These are phyloP conservation scores for Acanthurus lineatus DNA, from an alignment of 2,797 vertebrate species.

Conservation along the genomic window DNA sequence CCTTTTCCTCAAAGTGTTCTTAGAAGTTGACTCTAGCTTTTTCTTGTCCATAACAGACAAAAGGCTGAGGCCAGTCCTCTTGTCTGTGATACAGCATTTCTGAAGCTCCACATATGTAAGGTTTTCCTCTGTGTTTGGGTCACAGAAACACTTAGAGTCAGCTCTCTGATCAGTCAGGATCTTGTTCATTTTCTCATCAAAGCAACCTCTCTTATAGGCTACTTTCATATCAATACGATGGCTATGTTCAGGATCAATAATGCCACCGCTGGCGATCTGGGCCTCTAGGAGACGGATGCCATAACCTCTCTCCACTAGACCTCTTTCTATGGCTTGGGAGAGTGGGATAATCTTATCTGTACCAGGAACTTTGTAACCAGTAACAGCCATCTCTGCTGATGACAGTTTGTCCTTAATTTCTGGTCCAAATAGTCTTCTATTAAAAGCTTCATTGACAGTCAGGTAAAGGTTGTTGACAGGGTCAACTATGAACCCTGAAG, in stretches of 20 bases:
- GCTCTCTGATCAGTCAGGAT: conserved; percentile 90
- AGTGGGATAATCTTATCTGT: conserved; percentile 92
- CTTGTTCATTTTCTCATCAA: conserved; percentile 91
- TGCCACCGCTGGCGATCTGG: conserved; percentile 97
- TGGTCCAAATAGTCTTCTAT: conserved; percentile 91
- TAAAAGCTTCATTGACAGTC: conserved; percentile 92
- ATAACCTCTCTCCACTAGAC: conserved; percentile 92
- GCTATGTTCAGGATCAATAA: conserved; percentile 94
- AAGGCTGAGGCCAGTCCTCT: conserved; percentile 91
- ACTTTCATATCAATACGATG: conserved; percentile 92
- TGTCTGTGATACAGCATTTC: conserved; percentile 91
- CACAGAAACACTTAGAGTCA: conserved; percentile 94
- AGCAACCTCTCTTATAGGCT: conserved; percentile 93
- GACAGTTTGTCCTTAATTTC: conserved; percentile 94
- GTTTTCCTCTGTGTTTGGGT: conserved; percentile 97
- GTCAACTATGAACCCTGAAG: conserved; percentile 97
- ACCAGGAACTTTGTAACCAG: conserved; percentile 92
- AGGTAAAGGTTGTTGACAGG: conserved; percentile 91
- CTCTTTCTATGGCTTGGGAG: conserved; percentile 95
- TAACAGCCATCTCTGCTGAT: conserved; percentile 95
- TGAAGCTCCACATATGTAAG: conserved; percentile 94
- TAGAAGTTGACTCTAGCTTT: conserved; percentile 84
- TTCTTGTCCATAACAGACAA: conserved; percentile 91
- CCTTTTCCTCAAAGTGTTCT: conserved; percentile 92
- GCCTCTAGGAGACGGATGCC: conserved; percentile 95